phyloP scores from a whole-genome alignment of 2,888 invertebrate genomes.

The Villa cingulata region DNA sequence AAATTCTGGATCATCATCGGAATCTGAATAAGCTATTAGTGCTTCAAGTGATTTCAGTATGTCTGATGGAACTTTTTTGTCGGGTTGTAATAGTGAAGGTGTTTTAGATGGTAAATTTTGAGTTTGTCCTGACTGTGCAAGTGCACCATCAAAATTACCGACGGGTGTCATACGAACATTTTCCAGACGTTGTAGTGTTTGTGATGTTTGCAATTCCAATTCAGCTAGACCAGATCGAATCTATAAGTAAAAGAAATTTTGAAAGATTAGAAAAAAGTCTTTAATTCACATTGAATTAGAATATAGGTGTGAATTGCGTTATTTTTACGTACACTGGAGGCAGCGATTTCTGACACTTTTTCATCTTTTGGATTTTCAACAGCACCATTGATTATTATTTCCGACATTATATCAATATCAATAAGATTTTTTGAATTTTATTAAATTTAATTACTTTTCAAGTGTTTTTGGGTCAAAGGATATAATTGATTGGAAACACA shows the following conservation, averaged over 20 bases:
- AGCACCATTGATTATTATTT: constrained; percentile 18
- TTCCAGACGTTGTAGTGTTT: constrained; percentile 55
- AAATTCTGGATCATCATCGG: constrained; percentile 45
- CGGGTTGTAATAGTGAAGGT: constrained; percentile 39
- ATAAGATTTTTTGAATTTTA: no score
- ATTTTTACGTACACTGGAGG: constrained; percentile 30
- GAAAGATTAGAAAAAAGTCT: no score
- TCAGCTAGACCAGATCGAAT: constrained; percentile 50
- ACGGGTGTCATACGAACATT: constrained; percentile 35
- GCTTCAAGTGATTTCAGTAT: constrained; percentile 44
- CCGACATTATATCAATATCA: constrained; percentile 21
- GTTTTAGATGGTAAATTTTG: constrained; percentile 14
- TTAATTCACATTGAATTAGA: no score
- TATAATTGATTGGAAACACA: neutral
- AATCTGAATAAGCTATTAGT: constrained; percentile 48
- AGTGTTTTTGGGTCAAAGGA: neutral
- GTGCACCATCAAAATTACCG: constrained; percentile 1
- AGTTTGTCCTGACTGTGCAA: constrained; percentile 3
- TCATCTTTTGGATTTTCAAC: constrained; percentile 21
- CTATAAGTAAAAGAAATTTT: constrained; percentile 26
- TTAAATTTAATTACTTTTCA: neutral
- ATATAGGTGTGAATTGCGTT: neutral
- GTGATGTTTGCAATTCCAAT: constrained; percentile 58
- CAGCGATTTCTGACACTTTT: constrained; percentile 31
- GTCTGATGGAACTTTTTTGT: constrained; percentile 39